phyloP scores from a whole-genome alignment of 1,140 invertebrate genomes.

The Capitella teleta region DNA sequence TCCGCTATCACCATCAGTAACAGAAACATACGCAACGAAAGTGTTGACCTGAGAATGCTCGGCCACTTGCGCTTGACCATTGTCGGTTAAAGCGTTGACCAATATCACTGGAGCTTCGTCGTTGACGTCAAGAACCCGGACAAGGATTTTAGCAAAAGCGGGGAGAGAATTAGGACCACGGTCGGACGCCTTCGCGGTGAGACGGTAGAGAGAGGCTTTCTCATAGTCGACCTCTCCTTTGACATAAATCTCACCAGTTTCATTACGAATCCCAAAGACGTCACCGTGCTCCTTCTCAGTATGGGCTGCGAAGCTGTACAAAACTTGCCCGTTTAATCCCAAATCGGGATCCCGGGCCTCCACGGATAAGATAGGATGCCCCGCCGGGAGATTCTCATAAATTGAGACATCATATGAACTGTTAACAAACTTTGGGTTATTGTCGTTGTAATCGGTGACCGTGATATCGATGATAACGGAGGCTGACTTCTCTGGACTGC shows the following conservation, averaged over 20 bases:
- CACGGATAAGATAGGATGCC: constrained; percentile 4
- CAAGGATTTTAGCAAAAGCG: constrained; percentile 49
- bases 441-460: constrained; percentile 13
- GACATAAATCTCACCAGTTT: constrained; percentile 23
- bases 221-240: constrained; percentile 63
- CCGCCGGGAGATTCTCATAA: constrained; percentile 4
- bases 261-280: constrained; percentile 8
- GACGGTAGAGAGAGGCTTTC: constrained; percentile 32
- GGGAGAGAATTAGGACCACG: constrained; percentile 53
- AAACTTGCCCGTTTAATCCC: constrained; percentile 2
- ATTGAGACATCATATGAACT: constrained; percentile 3
- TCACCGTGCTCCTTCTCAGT: neutral
- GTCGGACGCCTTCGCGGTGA: constrained; percentile 14
- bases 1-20: constrained; percentile 28
- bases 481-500: constrained; percentile 7
- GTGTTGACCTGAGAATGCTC: constrained; percentile 13
- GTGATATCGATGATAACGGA: constrained; percentile 3
- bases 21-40: constrained; percentile 27
- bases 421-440: constrained; percentile 12
- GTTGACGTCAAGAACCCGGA: constrained; percentile 12
- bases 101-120: constrained; percentile 10
- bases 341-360: constrained; percentile 8
- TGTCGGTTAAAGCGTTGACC: constrained; percentile 13
- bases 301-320: constrained; percentile 8
- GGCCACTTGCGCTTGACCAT: constrained; percentile 17